These are phyloP conservation scores for Microcebus griseorufus DNA, from an alignment of 2,113 vertebrate genomes.

Conservation along the genomic window DNA sequence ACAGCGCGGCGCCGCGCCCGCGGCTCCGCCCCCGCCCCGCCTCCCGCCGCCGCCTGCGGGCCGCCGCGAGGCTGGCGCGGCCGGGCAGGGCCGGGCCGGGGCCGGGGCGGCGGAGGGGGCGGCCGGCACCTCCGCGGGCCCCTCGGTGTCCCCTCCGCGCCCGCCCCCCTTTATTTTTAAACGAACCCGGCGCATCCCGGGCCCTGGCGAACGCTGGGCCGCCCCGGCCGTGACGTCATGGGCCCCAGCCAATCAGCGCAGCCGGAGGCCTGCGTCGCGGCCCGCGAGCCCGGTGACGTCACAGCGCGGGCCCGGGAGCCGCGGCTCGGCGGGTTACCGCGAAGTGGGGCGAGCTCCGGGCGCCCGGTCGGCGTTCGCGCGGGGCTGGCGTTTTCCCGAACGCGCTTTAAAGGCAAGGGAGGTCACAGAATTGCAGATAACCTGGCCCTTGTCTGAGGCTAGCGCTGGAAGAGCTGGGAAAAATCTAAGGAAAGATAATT, in stretches of 20 bases:
- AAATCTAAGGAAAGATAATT: neutral
- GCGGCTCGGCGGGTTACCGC: fast-evolving
- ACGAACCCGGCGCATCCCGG: neutral
- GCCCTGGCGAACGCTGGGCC: neutral
- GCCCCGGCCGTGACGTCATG: constrained; percentile 62
- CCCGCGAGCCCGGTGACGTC: constrained; percentile 36
- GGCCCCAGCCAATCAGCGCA: constrained; percentile 37
- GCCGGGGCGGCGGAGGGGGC: neutral
- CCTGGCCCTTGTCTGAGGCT: neutral
- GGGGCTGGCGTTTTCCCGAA: neutral
- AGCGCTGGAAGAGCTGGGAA: neutral
- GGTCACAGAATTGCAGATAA: neutral
- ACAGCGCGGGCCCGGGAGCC: neutral
- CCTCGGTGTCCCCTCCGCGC: neutral
- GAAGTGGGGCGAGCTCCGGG: fast-evolving
- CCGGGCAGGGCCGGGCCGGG: neutral
- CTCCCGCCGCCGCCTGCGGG: constrained; percentile 43
- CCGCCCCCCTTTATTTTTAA: neutral
- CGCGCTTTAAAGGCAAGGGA: neutral
- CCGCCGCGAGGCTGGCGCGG: neutral
- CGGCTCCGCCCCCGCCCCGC: constrained; percentile 59
- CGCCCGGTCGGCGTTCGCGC: fast-evolving
- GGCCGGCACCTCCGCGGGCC: neutral
- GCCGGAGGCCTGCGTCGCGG: neutral
- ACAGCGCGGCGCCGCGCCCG: constrained; percentile 42